Evolutionary conservation across 1,140 invertebrate genomes (phyloP).

Genomic region (Drosophila melanica): DNA sequence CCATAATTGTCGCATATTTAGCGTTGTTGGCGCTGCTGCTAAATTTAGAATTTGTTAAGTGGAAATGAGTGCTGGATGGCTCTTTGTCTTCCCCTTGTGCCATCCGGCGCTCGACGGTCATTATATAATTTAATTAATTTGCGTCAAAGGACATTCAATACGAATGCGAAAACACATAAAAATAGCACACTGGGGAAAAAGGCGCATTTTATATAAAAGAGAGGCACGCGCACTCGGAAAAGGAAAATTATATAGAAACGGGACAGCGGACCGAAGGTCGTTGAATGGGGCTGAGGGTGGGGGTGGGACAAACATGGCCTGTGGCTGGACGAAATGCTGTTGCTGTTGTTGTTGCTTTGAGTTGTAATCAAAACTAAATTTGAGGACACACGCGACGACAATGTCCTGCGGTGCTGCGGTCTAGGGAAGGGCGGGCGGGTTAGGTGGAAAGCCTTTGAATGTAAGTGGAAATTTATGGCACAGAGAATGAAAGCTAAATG

Average conservation of each 20-base stretch:
- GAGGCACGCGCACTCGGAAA: constrained; percentile 38
- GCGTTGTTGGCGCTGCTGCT: constrained; percentile 23
- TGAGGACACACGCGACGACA: constrained; percentile 74
- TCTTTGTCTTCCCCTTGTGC: not conserved
- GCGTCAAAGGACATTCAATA: constrained; percentile 78
- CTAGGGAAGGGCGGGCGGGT: not conserved
- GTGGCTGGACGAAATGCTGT: constrained; percentile 18
- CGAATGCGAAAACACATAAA: constrained; percentile 57
- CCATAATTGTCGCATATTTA: constrained; percentile 9
- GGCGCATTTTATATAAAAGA: constrained; percentile 1
- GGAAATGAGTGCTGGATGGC: not conserved
- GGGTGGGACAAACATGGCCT: constrained; percentile 15
- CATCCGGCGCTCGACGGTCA: constrained; percentile 2
- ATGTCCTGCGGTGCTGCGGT: constrained; percentile 12
- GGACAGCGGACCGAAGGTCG: constrained; percentile 1
- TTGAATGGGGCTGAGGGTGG: not conserved
- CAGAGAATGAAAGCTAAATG: constrained; percentile 62
- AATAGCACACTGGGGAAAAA: constrained; percentile 37
- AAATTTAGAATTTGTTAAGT: constrained; percentile 71
- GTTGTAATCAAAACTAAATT: constrained; percentile 71
- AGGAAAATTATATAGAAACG: constrained; percentile 32
- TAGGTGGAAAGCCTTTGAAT: constrained; percentile 15
- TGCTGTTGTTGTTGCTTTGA: not conserved
- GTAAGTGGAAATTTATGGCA: constrained; percentile 60
- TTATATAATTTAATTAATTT: constrained; percentile 79